Base-by-base conservation (phyloP, 2,797 vertebrate genomes). In the Cichlasoma orientale region DNA sequence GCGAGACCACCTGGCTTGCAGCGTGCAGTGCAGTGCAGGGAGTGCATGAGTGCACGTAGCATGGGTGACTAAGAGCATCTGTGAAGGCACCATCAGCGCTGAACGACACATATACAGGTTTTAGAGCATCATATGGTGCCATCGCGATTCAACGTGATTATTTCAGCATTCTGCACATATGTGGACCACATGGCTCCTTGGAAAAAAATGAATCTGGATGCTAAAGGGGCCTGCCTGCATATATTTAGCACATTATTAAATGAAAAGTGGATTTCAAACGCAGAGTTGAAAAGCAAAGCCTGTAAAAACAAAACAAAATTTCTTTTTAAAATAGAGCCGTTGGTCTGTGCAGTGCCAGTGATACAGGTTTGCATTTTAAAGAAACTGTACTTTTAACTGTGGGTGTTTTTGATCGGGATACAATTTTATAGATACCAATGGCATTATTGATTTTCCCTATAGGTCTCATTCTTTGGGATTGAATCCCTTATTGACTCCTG, bases 11-110 rank as follows among this genome's bases (percentile, higher is more conserved):
- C 61, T 29, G 25, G 41, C 25, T 9, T 66, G 59, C 41, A 50
- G 25, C 10, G 0, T 0, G 25, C 23, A 3, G 25, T 50, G 27
- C 41, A 50, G 61, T 29, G 50, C 3, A 44, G 0, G 10, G 25
- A 50, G 16, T 1, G 0, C 23, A 50, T 50, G 41, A 68, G 16
- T 68, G 44, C 63, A 52, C 44, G 13, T 52, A 47, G 44, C 25
- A 14, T 0, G 25, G 63, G 25, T 50, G 29, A 50, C 44, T 47
- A n/a, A 31, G 44, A 68, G 27, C 63, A 68, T 27, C 44, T 47
- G 41, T 68, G 61, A 50, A 44, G 61, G 61, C 61, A 29, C 41
- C 41, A 8, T 8, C 27, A 68, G 47, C 0, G 41, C 61, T 52
- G 63, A 31, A n/a, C 6, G 3, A 29, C n/a, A 27, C 31, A 3